Evolutionary conservation across 2,113 vertebrate genomes (phyloP), one percentile per base, ranked within the genome.

Genomic region (Andinoacara biseriatus): DNA sequence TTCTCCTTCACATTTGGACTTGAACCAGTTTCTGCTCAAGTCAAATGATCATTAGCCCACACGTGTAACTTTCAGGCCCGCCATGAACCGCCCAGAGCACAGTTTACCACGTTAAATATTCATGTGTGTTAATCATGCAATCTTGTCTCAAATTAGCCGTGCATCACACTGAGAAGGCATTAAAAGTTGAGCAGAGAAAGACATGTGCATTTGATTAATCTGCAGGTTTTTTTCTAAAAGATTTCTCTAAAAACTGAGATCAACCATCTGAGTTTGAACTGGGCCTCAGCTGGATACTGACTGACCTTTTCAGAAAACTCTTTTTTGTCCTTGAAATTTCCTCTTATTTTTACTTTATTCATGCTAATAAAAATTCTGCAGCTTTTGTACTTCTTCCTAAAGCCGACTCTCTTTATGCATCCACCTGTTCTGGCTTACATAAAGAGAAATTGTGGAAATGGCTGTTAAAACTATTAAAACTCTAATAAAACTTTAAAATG

Each of bases 51-150:
- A 49, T 80, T 58, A 87, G 76, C 54, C 58, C 2, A 31, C 76
- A 43, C 76, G 77, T 22, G 54, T 60, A 80, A 38, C 40, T 5
- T 56, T 22, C 46, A 76, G 74, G 22, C 69, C 52, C 13, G 13
- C 69, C 1, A 35, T 31, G 10, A 74, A 80, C 62, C 20, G 5
- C 69, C 79, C 72, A 46, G 46, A 74, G 82, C 60, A 49, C 78
- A 67, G 61, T 83, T 89, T 89, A 81, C 67, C 40, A 46, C 83
- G 83, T 91, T 59, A 91, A 91, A 89, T 67, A 87, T 91, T 89
- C 77, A 87, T 81, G 76, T 9, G 1, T 1, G 43, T 85, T 91
- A 91, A 91, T 89, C 84, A 81, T 76, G 82, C 87, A 62, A 74
- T 1, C 84, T 86, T 72, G 67, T 83, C 79, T 87, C 60, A 85